Percentiles rank a stretch among this genome's conserved stretches.
Conservation (phyloP, 2,888 invertebrate species). For the Taphrorychus bicolor region DNA sequence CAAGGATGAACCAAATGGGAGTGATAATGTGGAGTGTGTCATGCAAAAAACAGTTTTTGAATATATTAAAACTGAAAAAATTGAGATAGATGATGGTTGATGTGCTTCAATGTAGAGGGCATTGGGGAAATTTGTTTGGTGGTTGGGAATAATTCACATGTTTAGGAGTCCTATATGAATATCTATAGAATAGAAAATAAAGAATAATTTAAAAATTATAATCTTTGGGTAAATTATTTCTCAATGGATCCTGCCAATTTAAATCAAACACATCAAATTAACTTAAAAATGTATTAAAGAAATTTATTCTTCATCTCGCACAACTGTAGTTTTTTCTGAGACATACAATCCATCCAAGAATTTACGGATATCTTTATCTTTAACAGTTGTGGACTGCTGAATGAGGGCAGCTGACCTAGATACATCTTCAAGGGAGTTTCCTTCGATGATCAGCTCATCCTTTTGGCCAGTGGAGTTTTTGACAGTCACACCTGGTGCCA, state of each 20-base stretch:
- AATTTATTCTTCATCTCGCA: constrained; percentile 69
- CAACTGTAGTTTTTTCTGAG: constrained; percentile 96
- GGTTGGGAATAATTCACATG: too few relatives aligned
- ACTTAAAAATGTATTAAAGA: constrained; percentile 33
- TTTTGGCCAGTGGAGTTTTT: constrained; percentile 92
- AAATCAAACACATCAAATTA: background rate
- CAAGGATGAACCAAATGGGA: constrained; percentile 23
- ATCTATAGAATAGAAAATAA: too few relatives aligned
- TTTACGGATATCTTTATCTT: constrained; percentile 99
- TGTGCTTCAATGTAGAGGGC: background rate
- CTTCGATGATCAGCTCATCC: constrained; percentile 97
- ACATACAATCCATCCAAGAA: constrained; percentile 99
- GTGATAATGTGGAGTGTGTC: background rate
- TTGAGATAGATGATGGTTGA: constrained; percentile 3
- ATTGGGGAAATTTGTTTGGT: too few relatives aligned
- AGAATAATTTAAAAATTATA: too few relatives aligned
- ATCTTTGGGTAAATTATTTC: too few relatives aligned
- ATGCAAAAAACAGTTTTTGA: background rate
- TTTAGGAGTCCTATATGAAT: too few relatives aligned
- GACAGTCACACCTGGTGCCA: constrained; percentile 95
- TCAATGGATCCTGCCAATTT: too few relatives aligned
- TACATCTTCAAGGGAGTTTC: constrained; percentile 93
- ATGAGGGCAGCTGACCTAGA: constrained; percentile 98
- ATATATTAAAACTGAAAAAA: constrained; percentile 6
- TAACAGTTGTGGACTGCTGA: constrained; percentile 98